Base-by-base conservation (phyloP, 2,888 invertebrate genomes). In the Cephus spinipes region DNA sequence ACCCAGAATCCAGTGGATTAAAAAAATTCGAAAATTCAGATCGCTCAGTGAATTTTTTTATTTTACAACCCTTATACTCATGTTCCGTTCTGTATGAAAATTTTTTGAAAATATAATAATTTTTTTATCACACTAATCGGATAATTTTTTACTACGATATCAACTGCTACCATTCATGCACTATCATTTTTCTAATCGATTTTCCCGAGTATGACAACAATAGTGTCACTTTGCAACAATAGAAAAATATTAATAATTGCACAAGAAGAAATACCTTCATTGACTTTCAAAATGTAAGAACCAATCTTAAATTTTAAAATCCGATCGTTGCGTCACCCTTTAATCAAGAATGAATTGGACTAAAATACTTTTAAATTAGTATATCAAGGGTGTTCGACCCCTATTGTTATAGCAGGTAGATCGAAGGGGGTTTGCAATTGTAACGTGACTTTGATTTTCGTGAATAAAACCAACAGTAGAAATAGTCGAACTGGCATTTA, bases 301-400 rank as follows among this genome's bases (percentile, higher is more conserved):
- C 23, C 9, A 23, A 23, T 23, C 1, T 55, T 23, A 23, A 55
- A 55, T 55, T 15, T 32, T 71, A 1, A 32, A 34, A 75, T 32
- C 34, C 71, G 11, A 35, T 68, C 33, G 73, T 15, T 31, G 12
- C 31, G 32, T 69, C 69, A 40, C 35, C 30, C 73, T 79, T 76
- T 35, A 69, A 69, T 71, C 11, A 68, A 71, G 23, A 35, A 35
- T 32, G 30, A 36, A 68, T 68, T 73, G 32, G 30, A 73, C 30
- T 35, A 33, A n/a, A 6, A 23, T 55, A 55, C 9, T 55, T 55
- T 55, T 55, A 55, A 55, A 55, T 55, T 55, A 55, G 55, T 55
- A 23, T 15, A 9, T 23, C 9, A 55, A 23, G 55, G 55, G 23
- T 55, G 23, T 55, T 9, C 4, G 55, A 55, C 23, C 23, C 9